These are phyloP conservation scores for Enteromius radiatus DNA, from an alignment of 2,797 vertebrate genomes.

Conservation along the genomic window DNA sequence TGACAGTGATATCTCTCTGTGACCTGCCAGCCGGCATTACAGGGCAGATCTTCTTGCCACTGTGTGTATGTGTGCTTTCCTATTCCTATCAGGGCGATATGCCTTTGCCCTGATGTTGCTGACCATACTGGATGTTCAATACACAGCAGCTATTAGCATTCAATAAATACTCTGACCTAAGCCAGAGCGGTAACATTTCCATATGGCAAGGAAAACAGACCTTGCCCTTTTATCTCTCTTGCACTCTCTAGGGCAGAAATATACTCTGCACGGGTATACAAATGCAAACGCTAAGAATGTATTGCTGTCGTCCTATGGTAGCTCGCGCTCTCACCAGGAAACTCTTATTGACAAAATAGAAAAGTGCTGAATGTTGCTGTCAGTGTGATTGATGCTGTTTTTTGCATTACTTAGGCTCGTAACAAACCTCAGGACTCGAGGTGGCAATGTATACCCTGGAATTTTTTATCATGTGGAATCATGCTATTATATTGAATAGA, in stretches of 20 bases:
- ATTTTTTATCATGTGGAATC: not conserved
- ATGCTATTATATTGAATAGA: not conserved
- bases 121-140: constrained; percentile 38
- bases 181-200: constrained; percentile 61
- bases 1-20: constrained; percentile 43
- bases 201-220: constrained; percentile 48
- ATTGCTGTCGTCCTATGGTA: not conserved
- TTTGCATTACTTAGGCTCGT: not conserved
- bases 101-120: constrained; percentile 22
- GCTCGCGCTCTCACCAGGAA: not conserved
- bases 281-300: not conserved
- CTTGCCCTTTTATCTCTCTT: not conserved
- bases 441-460: not conserved
- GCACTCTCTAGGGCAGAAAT: constrained; percentile 5
- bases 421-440: not conserved
- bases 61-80: constrained; percentile 35
- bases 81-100: not conserved
- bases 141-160: constrained; percentile 66
- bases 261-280: not conserved
- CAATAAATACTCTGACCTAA: constrained; percentile 59
- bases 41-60: constrained; percentile 21
- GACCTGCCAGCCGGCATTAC: constrained; percentile 41
- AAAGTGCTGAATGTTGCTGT: not conserved
- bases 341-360: not conserved
- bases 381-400: not conserved